Conservation (phyloP, 2,113 vertebrate genomes). For the Circaetus cinerascens region DNA sequence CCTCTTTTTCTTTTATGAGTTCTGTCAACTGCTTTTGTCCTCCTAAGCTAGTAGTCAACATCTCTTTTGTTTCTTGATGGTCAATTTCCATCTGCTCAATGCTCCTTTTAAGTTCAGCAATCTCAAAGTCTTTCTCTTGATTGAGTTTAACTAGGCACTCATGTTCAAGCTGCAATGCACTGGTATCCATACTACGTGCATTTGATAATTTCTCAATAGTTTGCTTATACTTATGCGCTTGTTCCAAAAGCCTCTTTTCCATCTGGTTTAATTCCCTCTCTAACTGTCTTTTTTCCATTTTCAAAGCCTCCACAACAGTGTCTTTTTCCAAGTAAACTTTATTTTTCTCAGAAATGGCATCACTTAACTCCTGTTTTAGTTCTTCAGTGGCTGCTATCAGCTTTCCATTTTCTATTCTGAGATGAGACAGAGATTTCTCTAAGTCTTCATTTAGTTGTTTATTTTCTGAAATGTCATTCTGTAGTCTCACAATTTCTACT, state of each 20-base stretch:
- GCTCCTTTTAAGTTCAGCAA: slow-evolving; percentile 79
- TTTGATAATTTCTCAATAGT: slow-evolving; percentile 82
- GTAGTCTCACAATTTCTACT: slow-evolving; percentile 76
- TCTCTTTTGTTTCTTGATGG: slow-evolving; percentile 85
- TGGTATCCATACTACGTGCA: slow-evolving; percentile 75
- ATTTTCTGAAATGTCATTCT: slow-evolving; percentile 74
- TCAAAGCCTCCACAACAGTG: slow-evolving; percentile 80
- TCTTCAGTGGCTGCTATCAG: slow-evolving; percentile 72
- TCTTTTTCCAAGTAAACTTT: slow-evolving; percentile 82
- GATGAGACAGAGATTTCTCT: slow-evolving; percentile 78
- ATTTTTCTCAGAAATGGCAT: slow-evolving; percentile 68
- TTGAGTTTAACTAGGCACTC: slow-evolving; percentile 79
- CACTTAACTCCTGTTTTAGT: slow-evolving; percentile 75
- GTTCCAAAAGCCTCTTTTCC: slow-evolving; percentile 77
- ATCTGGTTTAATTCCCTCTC: slow-evolving; percentile 79
- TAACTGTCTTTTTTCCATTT: slow-evolving; percentile 83
- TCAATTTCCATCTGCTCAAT: slow-evolving; percentile 80
- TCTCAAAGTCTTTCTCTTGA: slow-evolving; percentile 86
- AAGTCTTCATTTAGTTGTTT: slow-evolving; percentile 74
- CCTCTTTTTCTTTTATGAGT: slow-evolving; percentile 88
- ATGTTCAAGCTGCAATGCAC: slow-evolving; percentile 80
- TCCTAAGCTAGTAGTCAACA: slow-evolving; percentile 84
- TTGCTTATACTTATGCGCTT: slow-evolving; percentile 79
- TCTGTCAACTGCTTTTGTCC: slow-evolving; percentile 90
- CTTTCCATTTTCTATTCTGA: slow-evolving; percentile 83